These are phyloP conservation scores for Chionoecetes opilio DNA, from an alignment of 1,140 invertebrate genomes.

Conservation along the genomic window DNA sequence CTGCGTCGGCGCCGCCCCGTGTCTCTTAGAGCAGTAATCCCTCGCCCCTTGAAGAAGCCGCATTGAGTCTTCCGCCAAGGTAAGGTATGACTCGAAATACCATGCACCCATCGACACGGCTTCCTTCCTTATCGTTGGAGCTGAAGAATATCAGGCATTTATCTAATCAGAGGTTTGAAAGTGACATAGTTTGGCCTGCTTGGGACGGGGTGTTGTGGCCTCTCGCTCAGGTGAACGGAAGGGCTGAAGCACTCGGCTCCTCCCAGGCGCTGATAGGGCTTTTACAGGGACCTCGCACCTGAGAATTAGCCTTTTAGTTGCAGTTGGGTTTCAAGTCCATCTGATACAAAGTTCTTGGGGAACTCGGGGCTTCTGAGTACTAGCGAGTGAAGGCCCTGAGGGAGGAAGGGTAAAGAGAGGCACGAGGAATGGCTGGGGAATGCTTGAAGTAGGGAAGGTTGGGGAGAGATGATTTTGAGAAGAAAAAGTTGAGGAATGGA, in stretches of 20 bases:
- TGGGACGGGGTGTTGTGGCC: not conserved
- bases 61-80: constrained; percentile 70
- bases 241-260: not conserved
- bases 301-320: constrained; percentile 78
- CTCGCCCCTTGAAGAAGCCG: not conserved
- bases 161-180: constrained; percentile 74
- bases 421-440: not conserved
- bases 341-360: constrained; percentile 72
- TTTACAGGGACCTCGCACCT: constrained; percentile 53
- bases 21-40: constrained; percentile 64
- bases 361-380: constrained; percentile 64
- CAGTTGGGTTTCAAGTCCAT: constrained; percentile 70
- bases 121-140: constrained; percentile 64
- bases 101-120: constrained; percentile 29
- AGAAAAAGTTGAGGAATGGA: not conserved
- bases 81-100: constrained; percentile 60
- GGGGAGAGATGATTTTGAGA: not conserved
- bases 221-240: constrained; percentile 35
- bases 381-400: constrained; percentile 30
- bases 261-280: constrained; percentile 35
- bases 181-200: constrained; percentile 62
- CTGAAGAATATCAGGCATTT: constrained; percentile 74
- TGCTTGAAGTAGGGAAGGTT: not conserved
- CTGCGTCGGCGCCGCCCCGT: constrained; percentile 40
- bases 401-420: not conserved